phyloP scores from a whole-genome alignment of 2,888 invertebrate genomes.

The Bellardia pandia region DNA sequence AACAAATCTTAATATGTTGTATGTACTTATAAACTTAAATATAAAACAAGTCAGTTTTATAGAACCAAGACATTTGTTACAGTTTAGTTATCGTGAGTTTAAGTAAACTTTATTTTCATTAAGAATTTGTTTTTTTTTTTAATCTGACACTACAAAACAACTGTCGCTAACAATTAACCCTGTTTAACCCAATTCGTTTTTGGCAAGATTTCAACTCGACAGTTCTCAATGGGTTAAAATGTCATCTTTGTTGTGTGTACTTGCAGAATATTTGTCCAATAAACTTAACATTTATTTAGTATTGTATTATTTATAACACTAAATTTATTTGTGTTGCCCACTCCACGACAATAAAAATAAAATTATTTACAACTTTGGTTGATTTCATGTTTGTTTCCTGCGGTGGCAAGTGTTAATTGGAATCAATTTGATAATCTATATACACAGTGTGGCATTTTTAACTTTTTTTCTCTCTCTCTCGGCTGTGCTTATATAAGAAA shows the following conservation, averaged over 20 bases:
- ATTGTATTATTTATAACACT: conserved; percentile 55
- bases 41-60: conserved; percentile 3
- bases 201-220: background rate
- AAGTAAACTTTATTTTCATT: no score
- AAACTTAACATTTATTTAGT: conserved; percentile 65
- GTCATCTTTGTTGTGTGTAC: conserved; percentile 49
- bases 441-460: conserved; percentile 72
- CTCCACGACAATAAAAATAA: conserved; percentile 25
- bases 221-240: conserved; percentile 60
- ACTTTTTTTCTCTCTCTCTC: conserved; percentile 11
- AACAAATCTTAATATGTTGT: conserved; percentile 25
- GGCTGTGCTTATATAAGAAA: conserved; percentile 66
- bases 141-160: conserved; percentile 20
- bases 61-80: background rate
- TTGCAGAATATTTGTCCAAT: conserved; percentile 52
- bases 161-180: conserved; percentile 56
- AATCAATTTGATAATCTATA: conserved; percentile 84
- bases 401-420: conserved; percentile 84
- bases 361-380: conserved; percentile 64
- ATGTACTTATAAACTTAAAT: background rate
- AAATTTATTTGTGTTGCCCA: conserved; percentile 26
- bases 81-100: background rate
- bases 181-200: conserved; percentile 28
- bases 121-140: no score
- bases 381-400: conserved; percentile 75